phyloP scores from a whole-genome alignment of 2,797 vertebrate species.

The Onychomys leucogaster region DNA sequence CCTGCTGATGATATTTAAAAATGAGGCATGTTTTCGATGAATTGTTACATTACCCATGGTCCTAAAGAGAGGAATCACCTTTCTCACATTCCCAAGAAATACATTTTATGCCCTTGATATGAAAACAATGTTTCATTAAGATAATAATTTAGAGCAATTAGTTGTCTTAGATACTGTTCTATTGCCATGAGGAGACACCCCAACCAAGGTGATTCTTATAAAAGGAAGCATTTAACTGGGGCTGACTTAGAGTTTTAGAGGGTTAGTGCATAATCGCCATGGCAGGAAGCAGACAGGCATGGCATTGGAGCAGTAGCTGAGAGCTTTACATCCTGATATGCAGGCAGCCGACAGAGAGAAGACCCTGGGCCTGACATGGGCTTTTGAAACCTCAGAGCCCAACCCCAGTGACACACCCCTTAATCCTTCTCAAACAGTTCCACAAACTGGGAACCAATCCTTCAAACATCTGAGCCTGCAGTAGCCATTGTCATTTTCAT shows the following conservation, averaged over 20 bases:
- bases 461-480: not conserved
- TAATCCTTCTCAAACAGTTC: not conserved
- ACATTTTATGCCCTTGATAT: not conserved
- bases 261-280: not conserved
- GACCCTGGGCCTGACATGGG: too few relatives aligned
- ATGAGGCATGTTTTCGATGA: constrained; percentile 17
- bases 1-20: constrained; percentile 19
- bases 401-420: too few relatives aligned
- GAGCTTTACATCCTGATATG: not conserved
- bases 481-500: not conserved
- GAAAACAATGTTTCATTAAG: constrained; percentile 5
- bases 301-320: not conserved
- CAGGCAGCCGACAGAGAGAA: not conserved
- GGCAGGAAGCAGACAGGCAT: not conserved
- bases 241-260: not conserved
- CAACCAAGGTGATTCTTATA: not conserved
- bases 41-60: not conserved
- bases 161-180: not conserved
- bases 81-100: not conserved
- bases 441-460: not conserved
- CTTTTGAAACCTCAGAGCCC: not conserved
- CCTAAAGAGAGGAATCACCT: not conserved
- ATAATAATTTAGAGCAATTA: not conserved
- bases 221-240: not conserved
- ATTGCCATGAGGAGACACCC: not conserved